Percentiles rank a stretch among this genome's conserved stretches.
Evolutionary conservation across 1,140 invertebrate genomes (phyloP).

Genomic region (Brachionus asplanchnoidis): DNA sequence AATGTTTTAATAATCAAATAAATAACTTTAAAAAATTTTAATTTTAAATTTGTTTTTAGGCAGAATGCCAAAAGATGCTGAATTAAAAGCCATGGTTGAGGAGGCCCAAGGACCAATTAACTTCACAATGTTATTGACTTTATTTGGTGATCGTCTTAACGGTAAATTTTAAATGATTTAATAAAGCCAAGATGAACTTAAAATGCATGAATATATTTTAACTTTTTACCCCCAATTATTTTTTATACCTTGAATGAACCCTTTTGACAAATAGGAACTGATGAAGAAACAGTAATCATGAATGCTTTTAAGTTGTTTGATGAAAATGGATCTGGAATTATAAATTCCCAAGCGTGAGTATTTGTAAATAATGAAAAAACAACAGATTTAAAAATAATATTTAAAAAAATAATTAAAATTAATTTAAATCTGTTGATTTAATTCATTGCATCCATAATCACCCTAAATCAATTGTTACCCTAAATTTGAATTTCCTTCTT

Average conservation of each 20-base stretch:
- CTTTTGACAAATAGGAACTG: conserved; percentile 66
- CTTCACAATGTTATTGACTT: conserved; percentile 84
- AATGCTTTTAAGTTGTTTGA: conserved; percentile 95
- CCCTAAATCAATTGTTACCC: background rate
- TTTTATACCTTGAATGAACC: background rate
- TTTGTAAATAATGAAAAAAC: background rate
- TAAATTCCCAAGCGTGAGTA: conserved; percentile 6
- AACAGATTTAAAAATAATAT: background rate
- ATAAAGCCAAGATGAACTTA: background rate
- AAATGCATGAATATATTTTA: background rate
- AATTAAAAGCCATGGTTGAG: conserved; percentile 80
- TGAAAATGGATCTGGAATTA: conserved; percentile 72
- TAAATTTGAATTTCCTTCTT: too few relatives aligned
- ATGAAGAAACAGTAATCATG: conserved; percentile 90
- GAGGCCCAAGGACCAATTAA: conserved; percentile 87
- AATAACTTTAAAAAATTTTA: too few relatives aligned
- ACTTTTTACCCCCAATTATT: too few relatives aligned
- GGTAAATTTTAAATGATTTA: conserved; percentile 33
- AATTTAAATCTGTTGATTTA: background rate
- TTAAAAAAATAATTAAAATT: background rate
- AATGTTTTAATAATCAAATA: too few relatives aligned
- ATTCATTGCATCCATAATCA: background rate
- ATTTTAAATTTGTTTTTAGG: conserved; percentile 43
- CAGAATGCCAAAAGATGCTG: conserved; percentile 77
- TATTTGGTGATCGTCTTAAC: conserved; percentile 68